Conservation (phyloP, 1,140 invertebrate species). For the Cyclina sinensis region DNA sequence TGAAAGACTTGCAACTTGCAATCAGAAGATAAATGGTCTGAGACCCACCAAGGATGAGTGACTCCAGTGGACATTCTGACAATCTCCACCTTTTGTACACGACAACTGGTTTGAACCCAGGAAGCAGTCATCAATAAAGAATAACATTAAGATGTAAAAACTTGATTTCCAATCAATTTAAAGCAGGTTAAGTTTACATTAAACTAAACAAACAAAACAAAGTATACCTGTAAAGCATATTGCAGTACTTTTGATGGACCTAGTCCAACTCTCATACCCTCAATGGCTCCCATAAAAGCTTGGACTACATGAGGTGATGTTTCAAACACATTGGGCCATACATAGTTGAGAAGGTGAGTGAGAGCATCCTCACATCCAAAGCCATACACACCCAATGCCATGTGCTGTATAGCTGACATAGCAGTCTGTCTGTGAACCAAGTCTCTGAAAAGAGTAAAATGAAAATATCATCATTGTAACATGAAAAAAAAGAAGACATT, state of each 20-base stretch:
- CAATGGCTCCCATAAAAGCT: constrained; percentile 99
- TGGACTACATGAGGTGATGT: constrained; percentile 99
- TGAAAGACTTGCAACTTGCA: no score
- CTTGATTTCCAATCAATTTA: no score
- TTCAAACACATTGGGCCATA: constrained; percentile 99
- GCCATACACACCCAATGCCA: constrained; percentile 99
- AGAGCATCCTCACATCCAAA: constrained; percentile 99
- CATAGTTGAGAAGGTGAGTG: constrained; percentile 98
- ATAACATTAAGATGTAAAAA: no score
- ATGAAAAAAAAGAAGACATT: no score
- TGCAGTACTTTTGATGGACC: constrained; percentile 99
- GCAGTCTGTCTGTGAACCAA: constrained; percentile 99
- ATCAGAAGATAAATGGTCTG: no score
- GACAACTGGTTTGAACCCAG: no score
- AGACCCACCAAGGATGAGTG: no score
- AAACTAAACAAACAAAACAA: no score
- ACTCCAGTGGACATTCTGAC: no score
- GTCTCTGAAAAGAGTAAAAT: constrained; percentile 90
- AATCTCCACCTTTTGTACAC: no score
- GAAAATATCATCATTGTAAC: background rate
- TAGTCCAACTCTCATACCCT: constrained; percentile 97
- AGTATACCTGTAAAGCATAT: constrained; percentile 95
- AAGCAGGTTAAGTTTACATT: no score
- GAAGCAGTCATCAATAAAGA: no score
- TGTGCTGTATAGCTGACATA: constrained; percentile 99